A percentile compares a stretch with the other conserved stretches of the same genome.
Evolutionary conservation across 2,888 invertebrate genomes (phyloP).

Genomic region (Noctua janthe): DNA sequence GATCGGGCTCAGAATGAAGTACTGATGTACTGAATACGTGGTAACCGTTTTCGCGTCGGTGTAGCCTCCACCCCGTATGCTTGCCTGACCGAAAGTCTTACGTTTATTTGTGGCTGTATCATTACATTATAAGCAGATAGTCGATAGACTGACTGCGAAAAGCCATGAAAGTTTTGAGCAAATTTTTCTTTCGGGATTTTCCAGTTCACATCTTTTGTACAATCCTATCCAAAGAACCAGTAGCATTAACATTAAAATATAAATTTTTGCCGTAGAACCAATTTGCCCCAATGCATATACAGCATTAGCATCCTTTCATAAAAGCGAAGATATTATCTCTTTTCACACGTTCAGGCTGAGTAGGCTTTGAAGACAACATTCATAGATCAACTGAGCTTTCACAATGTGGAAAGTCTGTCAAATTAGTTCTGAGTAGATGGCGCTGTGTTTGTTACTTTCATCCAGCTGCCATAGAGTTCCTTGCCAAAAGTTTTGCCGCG

Average conservation of each 20-base stretch:
- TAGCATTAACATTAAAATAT: background rate
- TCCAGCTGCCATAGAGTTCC: background rate
- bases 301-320: slow-evolving; percentile 3
- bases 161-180: background rate
- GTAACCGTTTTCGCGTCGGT: too few species aligned
- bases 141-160: background rate
- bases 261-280: background rate
- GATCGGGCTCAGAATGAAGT: too few species aligned
- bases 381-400: background rate
- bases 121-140: background rate
- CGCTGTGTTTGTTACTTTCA: background rate
- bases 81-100: background rate
- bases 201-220: background rate
- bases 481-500: background rate
- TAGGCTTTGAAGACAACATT: background rate
- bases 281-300: slow-evolving; percentile 7
- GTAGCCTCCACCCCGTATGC: too few species aligned
- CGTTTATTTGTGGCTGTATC: background rate
- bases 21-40: too few species aligned
- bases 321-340: slow-evolving; percentile 9
- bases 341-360: slow-evolving; percentile 13
- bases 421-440: background rate
- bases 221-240: background rate
- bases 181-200: background rate
- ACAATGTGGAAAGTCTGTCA: background rate